Evolutionary conservation across 2,888 invertebrate species (phyloP).

Genomic region (Taenaris catops): DNA sequence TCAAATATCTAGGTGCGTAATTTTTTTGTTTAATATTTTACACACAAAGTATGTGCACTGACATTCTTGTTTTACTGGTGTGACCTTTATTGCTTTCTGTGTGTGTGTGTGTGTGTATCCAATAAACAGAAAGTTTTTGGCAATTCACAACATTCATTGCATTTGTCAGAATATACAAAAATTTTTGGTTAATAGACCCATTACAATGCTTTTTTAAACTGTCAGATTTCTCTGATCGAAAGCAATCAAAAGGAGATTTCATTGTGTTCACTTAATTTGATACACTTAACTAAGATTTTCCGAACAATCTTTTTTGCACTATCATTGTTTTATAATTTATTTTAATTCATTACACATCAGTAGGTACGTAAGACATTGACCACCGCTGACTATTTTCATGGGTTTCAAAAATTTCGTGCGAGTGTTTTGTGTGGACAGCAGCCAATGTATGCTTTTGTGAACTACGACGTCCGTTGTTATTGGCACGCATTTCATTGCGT

Average conservation of each 20-base stretch:
- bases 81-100: constrained; percentile 65
- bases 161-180: constrained; percentile 20
- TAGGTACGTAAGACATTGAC: constrained; percentile 25
- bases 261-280: constrained; percentile 35
- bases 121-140: constrained; percentile 18
- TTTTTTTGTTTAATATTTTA: constrained; percentile 34
- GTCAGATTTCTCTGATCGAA: constrained; percentile 25
- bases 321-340: constrained; percentile 45
- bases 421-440: constrained; percentile 40
- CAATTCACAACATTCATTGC: constrained; percentile 25
- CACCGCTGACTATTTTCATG: constrained; percentile 36
- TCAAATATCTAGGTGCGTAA: constrained; percentile 88
- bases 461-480: constrained; percentile 33
- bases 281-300: constrained; percentile 27
- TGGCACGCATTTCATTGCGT: constrained; percentile 41
- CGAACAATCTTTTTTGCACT: constrained; percentile 34
- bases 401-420: constrained; percentile 37
- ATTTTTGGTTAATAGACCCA: constrained; percentile 12
- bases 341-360: constrained; percentile 18
- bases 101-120: constrained; percentile 62
- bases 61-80: constrained; percentile 56
- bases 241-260: constrained; percentile 53
- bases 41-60: constrained; percentile 35
- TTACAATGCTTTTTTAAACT: constrained; percentile 15
- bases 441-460: constrained; percentile 39